phyloP scores from a whole-genome alignment of 2,113 vertebrate species.

The Callorhinus ursinus region DNA sequence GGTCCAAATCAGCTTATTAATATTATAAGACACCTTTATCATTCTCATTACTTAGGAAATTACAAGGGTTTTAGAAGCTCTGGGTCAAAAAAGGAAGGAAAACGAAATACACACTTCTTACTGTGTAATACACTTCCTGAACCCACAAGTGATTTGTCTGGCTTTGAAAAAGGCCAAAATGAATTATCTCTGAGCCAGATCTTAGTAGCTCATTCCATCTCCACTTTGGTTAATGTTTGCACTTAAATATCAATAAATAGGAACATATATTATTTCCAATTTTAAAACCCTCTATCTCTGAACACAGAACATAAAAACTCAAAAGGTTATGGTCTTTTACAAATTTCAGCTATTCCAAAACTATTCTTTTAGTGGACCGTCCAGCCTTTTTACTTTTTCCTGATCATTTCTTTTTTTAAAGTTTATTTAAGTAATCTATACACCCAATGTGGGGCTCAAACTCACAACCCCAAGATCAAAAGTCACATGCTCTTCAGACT shows the following conservation, averaged over 20 bases:
- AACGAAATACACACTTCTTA: neutral
- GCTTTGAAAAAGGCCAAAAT: slow-evolving; percentile 32
- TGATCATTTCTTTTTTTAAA: neutral
- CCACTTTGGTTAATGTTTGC: neutral
- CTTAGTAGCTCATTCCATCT: neutral
- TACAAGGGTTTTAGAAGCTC: neutral
- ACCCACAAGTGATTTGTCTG: neutral
- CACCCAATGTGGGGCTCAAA: neutral
- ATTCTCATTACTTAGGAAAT: neutral
- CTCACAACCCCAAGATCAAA: neutral
- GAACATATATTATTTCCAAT: neutral
- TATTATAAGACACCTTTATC: neutral
- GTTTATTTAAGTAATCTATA: neutral
- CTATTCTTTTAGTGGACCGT: neutral
- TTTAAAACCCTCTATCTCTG: slow-evolving; percentile 20
- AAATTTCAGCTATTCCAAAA: neutral
- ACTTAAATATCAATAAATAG: slow-evolving; percentile 47
- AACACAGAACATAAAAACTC: neutral
- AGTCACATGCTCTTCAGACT: neutral
- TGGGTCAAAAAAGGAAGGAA: neutral
- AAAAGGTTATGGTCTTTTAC: neutral
- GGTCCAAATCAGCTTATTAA: neutral
- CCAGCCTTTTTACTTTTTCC: slow-evolving; percentile 29
- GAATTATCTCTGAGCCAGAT: neutral
- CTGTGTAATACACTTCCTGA: neutral